Conservation (phyloP, 2,888 invertebrate species). For the Bombyx huttoni region DNA sequence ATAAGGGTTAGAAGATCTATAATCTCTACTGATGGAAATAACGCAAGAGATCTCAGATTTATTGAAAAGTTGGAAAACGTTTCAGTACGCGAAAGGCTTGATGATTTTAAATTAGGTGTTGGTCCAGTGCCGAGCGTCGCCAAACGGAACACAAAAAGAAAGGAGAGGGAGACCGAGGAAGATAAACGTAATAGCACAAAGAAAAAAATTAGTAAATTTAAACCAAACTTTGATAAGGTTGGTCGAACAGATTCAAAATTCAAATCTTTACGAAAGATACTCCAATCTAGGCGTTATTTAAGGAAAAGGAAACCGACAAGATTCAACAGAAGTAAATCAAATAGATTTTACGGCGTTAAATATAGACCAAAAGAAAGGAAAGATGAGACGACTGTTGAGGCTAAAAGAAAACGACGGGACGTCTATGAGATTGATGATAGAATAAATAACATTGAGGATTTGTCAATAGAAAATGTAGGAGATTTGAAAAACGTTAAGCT, state of each 20-base stretch:
- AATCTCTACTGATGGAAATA: neutral
- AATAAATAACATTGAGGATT: neutral
- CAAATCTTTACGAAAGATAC: slow-evolving; percentile 17
- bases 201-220: slow-evolving; percentile 14
- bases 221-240: slow-evolving; percentile 10
- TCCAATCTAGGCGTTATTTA: slow-evolving; percentile 12
- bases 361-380: slow-evolving; percentile 2
- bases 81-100: neutral
- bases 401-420: slow-evolving; percentile 8
- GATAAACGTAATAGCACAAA: slow-evolving; percentile 3
- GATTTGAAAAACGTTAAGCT: slow-evolving; percentile 25
- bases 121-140: neutral
- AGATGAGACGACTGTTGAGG: slow-evolving; percentile 3
- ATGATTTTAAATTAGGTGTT: neutral
- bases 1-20: slow-evolving; percentile 4
- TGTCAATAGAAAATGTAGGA: slow-evolving; percentile 29
- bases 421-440: neutral
- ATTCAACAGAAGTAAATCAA: slow-evolving; percentile 3
- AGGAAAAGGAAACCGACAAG: slow-evolving; percentile 5
- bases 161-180: neutral
- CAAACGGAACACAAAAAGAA: neutral
- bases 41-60: neutral
- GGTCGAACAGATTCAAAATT: slow-evolving; percentile 17
- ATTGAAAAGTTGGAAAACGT: neutral
- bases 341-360: slow-evolving; percentile 7